Conservation (phyloP, 2,113 vertebrate species). For the Cyrtonyx montezumae region DNA sequence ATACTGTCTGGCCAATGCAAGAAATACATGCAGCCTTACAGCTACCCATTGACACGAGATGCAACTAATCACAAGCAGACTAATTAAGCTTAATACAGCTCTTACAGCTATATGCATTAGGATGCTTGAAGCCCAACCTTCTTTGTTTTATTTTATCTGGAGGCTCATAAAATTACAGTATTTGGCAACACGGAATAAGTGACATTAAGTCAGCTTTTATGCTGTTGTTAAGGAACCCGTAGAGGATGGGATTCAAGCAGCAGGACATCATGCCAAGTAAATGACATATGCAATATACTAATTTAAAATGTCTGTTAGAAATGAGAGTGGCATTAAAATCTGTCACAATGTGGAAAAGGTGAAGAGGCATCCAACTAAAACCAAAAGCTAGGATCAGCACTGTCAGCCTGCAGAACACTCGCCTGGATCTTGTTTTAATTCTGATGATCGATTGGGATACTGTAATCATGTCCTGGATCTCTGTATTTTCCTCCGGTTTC, state of each 20-base stretch:
- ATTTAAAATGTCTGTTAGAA: conserved; percentile 86
- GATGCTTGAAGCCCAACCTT: conserved; percentile 2
- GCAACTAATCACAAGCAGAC: conserved; percentile 3
- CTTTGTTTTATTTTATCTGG: conserved; percentile 29
- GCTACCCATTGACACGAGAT: background rate
- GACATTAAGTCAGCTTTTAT: conserved; percentile 84
- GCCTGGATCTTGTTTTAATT: conserved; percentile 79
- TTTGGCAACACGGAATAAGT: conserved; percentile 79
- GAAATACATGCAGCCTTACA: background rate
- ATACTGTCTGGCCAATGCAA: conserved; percentile 30
- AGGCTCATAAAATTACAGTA: conserved; percentile 66
- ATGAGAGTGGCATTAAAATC: conserved; percentile 86
- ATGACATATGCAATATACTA: conserved; percentile 87
- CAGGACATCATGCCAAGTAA: conserved; percentile 87
- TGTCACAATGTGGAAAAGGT: conserved; percentile 86
- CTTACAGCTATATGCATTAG: background rate
- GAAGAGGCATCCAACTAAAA: conserved; percentile 87
- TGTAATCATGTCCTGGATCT: conserved; percentile 64
- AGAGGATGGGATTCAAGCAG: conserved; percentile 86
- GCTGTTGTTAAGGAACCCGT: conserved; percentile 87
- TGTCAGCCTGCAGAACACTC: conserved; percentile 83
- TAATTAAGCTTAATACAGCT: conserved; percentile 17
- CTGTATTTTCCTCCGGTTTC: conserved; percentile 80
- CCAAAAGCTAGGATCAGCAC: conserved; percentile 83
- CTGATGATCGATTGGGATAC: conserved; percentile 75